These are phyloP conservation scores for Oscheius sp. DNA, from an alignment of 2,888 invertebrate genomes.

Conservation along the genomic window DNA sequence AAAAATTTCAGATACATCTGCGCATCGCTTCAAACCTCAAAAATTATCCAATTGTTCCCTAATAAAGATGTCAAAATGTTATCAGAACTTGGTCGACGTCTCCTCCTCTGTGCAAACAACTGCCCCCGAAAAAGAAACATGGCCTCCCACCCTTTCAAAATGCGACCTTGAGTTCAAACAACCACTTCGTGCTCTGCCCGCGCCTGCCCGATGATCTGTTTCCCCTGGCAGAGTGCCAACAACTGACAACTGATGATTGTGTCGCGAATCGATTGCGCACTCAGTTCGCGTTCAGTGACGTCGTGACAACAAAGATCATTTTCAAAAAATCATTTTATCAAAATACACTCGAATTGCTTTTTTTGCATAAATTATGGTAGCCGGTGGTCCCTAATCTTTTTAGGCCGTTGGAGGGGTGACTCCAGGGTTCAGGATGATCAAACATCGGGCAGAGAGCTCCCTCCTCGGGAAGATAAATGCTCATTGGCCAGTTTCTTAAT, in stretches of 20 bases:
- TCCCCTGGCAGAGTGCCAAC: no score
- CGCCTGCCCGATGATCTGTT: neutral
- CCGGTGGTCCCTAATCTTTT: neutral
- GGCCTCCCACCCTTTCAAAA: neutral
- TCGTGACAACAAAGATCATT: constrained; percentile 33
- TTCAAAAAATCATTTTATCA: neutral
- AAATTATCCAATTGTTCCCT: no score
- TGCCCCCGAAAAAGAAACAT: neutral
- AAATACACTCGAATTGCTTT: no score
- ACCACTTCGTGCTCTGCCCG: neutral
- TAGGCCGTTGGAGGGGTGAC: neutral
- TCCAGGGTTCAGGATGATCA: constrained; percentile 1
- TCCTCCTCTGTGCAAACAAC: neutral
- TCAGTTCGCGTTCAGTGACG: constrained; percentile 18
- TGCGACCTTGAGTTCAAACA: constrained; percentile 14
- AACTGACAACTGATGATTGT: neutral
- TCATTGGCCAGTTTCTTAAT: neutral
- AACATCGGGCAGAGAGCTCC: neutral
- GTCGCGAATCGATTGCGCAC: constrained; percentile 22
- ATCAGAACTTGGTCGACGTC: neutral
- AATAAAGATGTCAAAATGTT: no score
- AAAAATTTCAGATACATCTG: no score
- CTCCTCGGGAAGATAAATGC: neutral
- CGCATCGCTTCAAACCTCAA: no score
- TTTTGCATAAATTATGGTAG: no score